Evolutionary conservation across 2,888 invertebrate genomes (phyloP).

Genomic region (Heliconius ismenius): DNA sequence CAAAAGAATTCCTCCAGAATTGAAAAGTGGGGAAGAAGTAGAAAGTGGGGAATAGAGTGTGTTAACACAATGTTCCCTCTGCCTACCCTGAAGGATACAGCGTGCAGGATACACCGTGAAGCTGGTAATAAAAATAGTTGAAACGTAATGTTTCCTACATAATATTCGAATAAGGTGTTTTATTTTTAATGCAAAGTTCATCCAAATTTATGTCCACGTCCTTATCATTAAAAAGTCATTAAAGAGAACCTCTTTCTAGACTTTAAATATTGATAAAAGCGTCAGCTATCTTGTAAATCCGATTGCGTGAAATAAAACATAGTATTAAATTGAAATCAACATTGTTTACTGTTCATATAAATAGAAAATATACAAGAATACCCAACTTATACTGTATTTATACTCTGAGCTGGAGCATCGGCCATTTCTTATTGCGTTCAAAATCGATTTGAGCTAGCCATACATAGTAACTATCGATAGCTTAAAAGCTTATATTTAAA

Average conservation of each 20-base stretch:
- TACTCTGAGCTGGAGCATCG: not conserved
- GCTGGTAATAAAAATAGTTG: too few species aligned
- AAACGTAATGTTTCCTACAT: too few species aligned
- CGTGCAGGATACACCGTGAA: too few species aligned
- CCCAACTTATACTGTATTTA: not conserved
- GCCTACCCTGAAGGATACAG: too few species aligned
- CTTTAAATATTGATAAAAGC: conserved; percentile 34
- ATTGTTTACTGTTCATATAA: conserved; percentile 11
- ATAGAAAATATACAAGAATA: not conserved
- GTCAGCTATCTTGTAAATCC: conserved; percentile 3
- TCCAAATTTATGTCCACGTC: not conserved
- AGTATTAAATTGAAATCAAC: conserved; percentile 18
- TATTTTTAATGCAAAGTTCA: not conserved
- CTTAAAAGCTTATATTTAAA: not conserved
- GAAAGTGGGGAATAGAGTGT: too few species aligned
- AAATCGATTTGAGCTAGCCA: not conserved
- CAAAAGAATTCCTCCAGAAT: too few species aligned
- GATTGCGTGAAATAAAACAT: conserved; percentile 20
- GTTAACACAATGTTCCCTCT: too few species aligned
- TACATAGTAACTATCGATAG: not conserved
- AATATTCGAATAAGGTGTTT: too few species aligned
- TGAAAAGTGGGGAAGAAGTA: too few species aligned
- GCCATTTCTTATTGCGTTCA: not conserved
- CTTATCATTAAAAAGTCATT: not conserved
- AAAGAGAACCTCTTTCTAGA: not conserved